Evolutionary conservation across 2,888 invertebrate species (phyloP), one percentile per base, ranked within the genome.

Genomic region (Chaetogeoica ovagalla): DNA sequence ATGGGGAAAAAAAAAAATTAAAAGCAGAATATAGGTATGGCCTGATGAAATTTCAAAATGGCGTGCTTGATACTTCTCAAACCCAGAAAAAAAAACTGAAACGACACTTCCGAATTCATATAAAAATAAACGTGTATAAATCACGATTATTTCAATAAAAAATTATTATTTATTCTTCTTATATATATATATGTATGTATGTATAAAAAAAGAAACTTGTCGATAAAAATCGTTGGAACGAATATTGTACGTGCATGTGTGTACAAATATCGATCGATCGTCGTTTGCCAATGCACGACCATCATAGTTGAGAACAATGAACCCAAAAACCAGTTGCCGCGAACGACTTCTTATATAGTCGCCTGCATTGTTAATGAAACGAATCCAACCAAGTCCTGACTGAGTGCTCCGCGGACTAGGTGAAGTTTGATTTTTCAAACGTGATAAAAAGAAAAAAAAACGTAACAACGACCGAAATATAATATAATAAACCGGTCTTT

Each of bases 341-440:
- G 66, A 59, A 66, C 75, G 48, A 68, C 57, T 76, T 75, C 68
- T 75, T 57, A 55, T 66, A 65, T 65, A 43, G 19, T 72, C 59
- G 75, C 23, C 68, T 17, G 75, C 66, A 76, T 76, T 76, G 66
- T 68, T 66, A 68, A 76, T 76, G 43, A 68, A 68, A 76, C 19
- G 43, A 48, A 72, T 60, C 43, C 23, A 76, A 68, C 43, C 23
- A 76, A 68, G 43, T 59, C 2, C 66, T 15, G 66, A 37, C 66
- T 15, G 66, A 37, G 59, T 48, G 66, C 59, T 55, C 21, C 66
- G 66, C 66, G 66, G 66, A 76, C 75, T 76, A 76, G 75, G 68
- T 76, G 75, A 76, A 76, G 75, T 76, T 76, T 76, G 75, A 76
- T 76, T 76, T 76, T 75, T 76, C 59, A 59, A 76, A 59, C 43